These are phyloP conservation scores for Macquaria ambigua DNA, from an alignment of 2,113 vertebrate species.

Conservation along the genomic window DNA sequence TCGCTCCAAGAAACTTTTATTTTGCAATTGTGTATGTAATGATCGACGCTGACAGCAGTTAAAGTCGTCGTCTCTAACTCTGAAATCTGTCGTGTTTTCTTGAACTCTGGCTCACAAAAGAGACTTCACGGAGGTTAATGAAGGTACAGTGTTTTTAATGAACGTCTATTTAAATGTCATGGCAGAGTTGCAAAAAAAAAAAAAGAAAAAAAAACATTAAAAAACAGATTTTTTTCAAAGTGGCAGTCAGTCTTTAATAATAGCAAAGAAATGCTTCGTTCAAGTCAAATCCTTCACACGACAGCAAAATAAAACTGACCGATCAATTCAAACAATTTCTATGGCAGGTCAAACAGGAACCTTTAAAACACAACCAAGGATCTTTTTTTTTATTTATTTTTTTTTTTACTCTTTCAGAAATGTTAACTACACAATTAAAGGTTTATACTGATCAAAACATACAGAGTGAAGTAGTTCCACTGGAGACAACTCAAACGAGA, in stretches of 20 bases:
- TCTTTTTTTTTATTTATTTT: constrained; percentile 31
- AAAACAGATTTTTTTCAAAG: constrained; percentile 61
- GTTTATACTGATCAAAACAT: constrained; percentile 78
- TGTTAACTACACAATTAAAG: constrained; percentile 82
- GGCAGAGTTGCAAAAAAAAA: constrained; percentile 66
- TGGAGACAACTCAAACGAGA: constrained; percentile 81
- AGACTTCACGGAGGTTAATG: constrained; percentile 28
- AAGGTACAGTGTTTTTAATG: constrained; percentile 80
- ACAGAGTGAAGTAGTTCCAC: constrained; percentile 78
- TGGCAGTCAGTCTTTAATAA: constrained; percentile 77
- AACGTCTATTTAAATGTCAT: constrained; percentile 76
- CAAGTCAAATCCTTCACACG: constrained; percentile 77
- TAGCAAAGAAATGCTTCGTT: constrained; percentile 73
- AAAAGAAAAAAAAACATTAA: constrained; percentile 12
- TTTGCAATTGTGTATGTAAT: constrained; percentile 4
- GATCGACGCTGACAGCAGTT: not conserved
- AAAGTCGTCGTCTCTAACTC: not conserved
- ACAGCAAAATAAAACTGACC: constrained; percentile 73
- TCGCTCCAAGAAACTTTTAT: constrained; percentile 1
- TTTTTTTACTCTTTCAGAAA: constrained; percentile 47
- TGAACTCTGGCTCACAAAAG: constrained; percentile 19
- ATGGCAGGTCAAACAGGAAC: constrained; percentile 70
- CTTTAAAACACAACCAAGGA: constrained; percentile 71
- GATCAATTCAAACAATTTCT: constrained; percentile 59
- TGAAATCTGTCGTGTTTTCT: not conserved